Percentiles rank a stretch among this genome's conserved stretches.
These are phyloP conservation scores for Protonemura montana DNA, from an alignment of 2,888 invertebrate genomes.

Conservation along the genomic window DNA sequence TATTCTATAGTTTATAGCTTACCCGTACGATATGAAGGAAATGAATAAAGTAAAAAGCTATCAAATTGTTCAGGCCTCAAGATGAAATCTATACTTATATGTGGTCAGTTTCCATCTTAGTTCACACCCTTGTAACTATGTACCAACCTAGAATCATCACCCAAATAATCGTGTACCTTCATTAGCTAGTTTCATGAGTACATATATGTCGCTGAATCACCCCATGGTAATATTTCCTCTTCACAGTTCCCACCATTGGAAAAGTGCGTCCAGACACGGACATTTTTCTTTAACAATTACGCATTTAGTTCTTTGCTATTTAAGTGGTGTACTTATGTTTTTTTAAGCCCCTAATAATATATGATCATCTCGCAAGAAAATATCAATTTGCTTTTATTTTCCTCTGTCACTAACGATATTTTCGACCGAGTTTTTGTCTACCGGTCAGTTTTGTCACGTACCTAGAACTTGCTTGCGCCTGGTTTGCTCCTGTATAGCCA, in stretches of 20 bases:
- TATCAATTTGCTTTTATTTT: background rate
- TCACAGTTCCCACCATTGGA: background rate
- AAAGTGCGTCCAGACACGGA: background rate
- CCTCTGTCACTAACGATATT: background rate
- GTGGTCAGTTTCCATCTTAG: background rate
- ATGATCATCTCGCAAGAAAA: background rate
- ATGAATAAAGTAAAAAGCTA: background rate
- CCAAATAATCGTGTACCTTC: background rate
- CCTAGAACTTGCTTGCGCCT: background rate
- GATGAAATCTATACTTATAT: background rate
- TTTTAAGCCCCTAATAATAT: background rate
- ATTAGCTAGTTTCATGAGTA: background rate
- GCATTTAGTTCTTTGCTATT: background rate
- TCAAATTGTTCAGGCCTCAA: background rate
- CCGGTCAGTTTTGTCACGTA: background rate
- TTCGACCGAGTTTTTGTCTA: background rate
- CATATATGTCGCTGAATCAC: too few species aligned
- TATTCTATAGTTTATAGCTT: background rate
- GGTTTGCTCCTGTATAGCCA: background rate
- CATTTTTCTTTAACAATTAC: background rate
- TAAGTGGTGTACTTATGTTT: background rate
- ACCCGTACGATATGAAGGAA: too few species aligned
- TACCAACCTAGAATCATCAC: background rate
- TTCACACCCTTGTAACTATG: background rate
- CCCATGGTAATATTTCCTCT: background rate